Base-by-base conservation (phyloP, 2,113 vertebrate genomes). In the Percina caprodes region DNA sequence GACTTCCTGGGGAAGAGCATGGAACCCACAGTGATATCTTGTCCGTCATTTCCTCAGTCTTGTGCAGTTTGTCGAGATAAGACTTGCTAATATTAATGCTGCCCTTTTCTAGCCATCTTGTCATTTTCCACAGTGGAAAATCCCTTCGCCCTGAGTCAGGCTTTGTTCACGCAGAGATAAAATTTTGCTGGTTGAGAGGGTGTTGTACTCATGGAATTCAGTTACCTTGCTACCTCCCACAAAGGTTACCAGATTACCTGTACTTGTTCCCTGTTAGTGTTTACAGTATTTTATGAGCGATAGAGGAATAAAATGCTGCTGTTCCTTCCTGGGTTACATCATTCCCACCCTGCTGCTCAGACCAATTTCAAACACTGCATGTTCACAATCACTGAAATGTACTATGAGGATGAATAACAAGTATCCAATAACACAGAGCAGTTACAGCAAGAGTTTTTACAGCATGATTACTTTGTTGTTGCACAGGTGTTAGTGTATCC, bases 111-210 rank as follows among this genome's bases (percentile, higher is more conserved):
- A 77, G 66, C 46, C 66, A 8, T 67, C 80, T 74, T 42, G 56
- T 87, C 69, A 67, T 85, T 90, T 91, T 93, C 89, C 86, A 76
- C 82, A 59, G 87, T 90, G 91, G 89, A 91, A 91, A 91, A 80
- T 69, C 77, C 83, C 79, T 65, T 42, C 23, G 18, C 46, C 79
- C 79, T 86, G 88, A 88, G 86, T 77, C 51, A 2, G 67, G 48
- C 87, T 88, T 91, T 92, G 91, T 89, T 91, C 77, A 78, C 54
- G 15, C 13, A 49, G 63, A 83, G 86, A 89, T 90, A 87, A 69
- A 21, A 84, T 93, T 84, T 84, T 74, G 26, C 86, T 61, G 33
- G 24, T 84, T 66, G 65, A 68, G 35, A 35, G 23, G 52, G 45
- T 48, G 62, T 48, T 52, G 80, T 84, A 88, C 80, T 90, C 87